Evolutionary conservation across 2,888 invertebrate species (phyloP).

Genomic region (Melipona bicolor): DNA sequence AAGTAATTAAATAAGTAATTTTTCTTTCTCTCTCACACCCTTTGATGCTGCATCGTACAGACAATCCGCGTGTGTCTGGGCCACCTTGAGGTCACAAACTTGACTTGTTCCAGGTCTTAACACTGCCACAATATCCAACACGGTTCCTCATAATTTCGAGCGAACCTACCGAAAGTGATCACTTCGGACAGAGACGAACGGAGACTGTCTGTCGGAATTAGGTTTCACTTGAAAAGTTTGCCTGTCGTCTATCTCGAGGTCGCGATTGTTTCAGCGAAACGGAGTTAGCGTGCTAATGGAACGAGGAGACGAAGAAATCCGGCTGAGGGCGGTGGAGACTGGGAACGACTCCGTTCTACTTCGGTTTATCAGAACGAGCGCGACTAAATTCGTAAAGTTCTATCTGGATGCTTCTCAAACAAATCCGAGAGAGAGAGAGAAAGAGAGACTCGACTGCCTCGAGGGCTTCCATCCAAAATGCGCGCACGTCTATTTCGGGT

Average conservation of each 20-base stretch:
- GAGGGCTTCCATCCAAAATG: neutral
- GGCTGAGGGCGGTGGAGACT: neutral
- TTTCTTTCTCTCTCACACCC: no score
- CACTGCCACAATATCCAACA: no score
- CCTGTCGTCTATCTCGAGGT: neutral
- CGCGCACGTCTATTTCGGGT: no score
- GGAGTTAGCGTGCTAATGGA: neutral
- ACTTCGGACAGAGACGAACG: neutral
- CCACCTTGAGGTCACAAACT: no score
- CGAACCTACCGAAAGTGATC: neutral
- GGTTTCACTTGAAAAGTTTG: neutral
- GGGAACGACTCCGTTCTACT: neutral
- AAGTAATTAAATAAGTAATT: no score
- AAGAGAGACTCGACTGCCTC: neutral
- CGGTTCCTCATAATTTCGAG: neutral
- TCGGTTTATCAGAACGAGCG: neutral
- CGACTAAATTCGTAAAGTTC: neutral
- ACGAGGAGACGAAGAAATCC: neutral
- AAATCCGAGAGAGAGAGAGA: no score
- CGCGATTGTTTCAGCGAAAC: conserved; percentile 1
- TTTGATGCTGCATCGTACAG: no score
- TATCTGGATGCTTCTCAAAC: neutral
- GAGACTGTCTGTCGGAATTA: neutral
- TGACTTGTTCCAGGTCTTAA: no score
- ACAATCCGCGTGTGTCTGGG: no score